Conservation (phyloP, 2,888 invertebrate genomes). For the Thumatha senex region DNA sequence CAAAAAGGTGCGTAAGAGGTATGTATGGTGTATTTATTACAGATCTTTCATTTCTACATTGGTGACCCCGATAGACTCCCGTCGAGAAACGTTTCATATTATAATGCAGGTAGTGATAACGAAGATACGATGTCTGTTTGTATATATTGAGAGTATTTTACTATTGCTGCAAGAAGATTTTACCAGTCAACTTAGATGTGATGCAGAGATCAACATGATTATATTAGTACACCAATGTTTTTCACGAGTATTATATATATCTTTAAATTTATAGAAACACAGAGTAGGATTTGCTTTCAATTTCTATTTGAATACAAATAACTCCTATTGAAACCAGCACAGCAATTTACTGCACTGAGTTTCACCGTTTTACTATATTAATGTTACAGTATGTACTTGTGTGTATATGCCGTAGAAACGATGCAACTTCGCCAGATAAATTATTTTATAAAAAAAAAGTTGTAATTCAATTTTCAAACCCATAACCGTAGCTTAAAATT, state of each 20-base stretch:
- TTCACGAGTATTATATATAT: not conserved
- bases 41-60: too few species aligned
- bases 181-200: too few species aligned
- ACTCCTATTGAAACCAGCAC: not conserved
- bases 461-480: conserved; percentile 8
- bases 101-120: too few species aligned
- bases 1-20: too few species aligned
- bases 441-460: too few species aligned
- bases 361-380: not conserved
- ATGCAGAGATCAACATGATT: not conserved
- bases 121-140: too few species aligned
- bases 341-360: not conserved
- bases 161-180: too few species aligned
- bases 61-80: too few species aligned
- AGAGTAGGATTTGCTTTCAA: too few species aligned
- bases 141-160: too few species aligned
- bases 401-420: conserved; percentile 5
- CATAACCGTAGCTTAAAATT: conserved; percentile 29
- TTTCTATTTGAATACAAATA: not conserved
- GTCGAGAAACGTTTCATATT: too few species aligned
- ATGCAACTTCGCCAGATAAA: conserved; percentile 46
- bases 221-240: not conserved
- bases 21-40: too few species aligned
- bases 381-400: not conserved
- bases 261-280: not conserved